Conservation (phyloP, 2,888 invertebrate species). For the Marronus borbonicus region DNA sequence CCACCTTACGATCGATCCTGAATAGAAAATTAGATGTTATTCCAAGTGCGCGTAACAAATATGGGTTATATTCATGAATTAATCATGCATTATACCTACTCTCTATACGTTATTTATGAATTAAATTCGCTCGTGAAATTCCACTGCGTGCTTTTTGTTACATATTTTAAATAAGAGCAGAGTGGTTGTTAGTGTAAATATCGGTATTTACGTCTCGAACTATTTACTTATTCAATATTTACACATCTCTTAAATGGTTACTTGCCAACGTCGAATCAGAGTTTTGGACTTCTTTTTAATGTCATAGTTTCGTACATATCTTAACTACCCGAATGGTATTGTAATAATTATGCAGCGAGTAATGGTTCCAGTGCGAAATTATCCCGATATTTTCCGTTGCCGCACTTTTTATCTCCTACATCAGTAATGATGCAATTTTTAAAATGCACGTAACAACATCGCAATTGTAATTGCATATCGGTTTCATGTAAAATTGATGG, state of each 20-base stretch:
- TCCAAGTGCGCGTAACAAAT: neutral
- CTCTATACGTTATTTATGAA: neutral
- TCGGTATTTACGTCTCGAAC: too few relatives aligned
- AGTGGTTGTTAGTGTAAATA: too few relatives aligned
- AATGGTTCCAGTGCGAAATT: neutral
- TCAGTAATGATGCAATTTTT: neutral
- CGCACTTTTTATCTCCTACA: neutral
- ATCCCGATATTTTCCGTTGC: neutral
- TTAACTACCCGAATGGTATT: too few relatives aligned
- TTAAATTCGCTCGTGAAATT: neutral
- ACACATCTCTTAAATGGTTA: too few relatives aligned
- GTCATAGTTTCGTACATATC: too few relatives aligned
- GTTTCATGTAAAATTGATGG: conserved; percentile 6
- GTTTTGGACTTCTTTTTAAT: too few relatives aligned
- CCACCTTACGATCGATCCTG: conserved; percentile 26
- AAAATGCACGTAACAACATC: neutral
- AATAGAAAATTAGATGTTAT: conserved; percentile 24
- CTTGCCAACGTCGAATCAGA: too few relatives aligned
- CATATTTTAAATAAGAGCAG: too few relatives aligned
- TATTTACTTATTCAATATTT: too few relatives aligned
- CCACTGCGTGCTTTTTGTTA: too few relatives aligned
- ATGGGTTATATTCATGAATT: conserved; percentile 23
- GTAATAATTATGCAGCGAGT: too few relatives aligned
- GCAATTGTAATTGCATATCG: neutral
- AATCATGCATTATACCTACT: conserved; percentile 9